Percentiles rank a stretch among this genome's conserved stretches.
These are phyloP conservation scores for Pelecanoides urinatrix DNA, from an alignment of 2,113 vertebrate species.

Conservation along the genomic window DNA sequence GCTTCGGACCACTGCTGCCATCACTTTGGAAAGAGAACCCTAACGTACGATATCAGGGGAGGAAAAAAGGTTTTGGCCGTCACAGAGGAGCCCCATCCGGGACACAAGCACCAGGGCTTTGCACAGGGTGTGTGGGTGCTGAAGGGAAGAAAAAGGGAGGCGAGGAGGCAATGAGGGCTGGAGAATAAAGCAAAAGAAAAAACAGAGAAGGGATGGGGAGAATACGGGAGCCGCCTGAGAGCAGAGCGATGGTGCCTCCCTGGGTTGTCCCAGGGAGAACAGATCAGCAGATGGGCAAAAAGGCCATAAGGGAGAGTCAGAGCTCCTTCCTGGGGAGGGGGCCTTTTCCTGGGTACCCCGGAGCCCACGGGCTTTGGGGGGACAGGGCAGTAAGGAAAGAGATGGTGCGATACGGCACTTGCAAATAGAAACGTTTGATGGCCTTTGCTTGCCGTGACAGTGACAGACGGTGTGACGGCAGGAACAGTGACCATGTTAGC, in stretches of 20 bases:
- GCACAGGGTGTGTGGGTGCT: rapidly evolving
- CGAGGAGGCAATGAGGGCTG: not conserved
- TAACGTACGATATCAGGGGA: rapidly evolving
- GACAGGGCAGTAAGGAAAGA: not conserved
- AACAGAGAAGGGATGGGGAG: not conserved
- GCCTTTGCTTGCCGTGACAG: not conserved
- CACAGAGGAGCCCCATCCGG: not conserved
- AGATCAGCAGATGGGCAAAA: no score
- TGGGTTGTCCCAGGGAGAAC: no score
- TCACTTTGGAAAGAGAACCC: not conserved
- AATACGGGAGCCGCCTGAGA: not conserved
- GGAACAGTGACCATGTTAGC: not conserved
- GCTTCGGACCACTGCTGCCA: not conserved
- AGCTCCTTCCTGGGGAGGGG: not conserved
- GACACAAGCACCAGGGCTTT: not conserved
- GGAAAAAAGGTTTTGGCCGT: not conserved
- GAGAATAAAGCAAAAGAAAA: not conserved
- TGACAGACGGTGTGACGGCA: not conserved
- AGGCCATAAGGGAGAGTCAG: not conserved
- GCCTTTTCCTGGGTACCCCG: not conserved
- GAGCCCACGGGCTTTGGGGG: not conserved
- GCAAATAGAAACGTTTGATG: not conserved
- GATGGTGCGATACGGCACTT: not conserved
- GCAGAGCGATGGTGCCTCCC: not conserved
- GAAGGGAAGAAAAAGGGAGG: not conserved